A percentile compares a stretch with the other conserved stretches of the same genome.
Evolutionary conservation across 1,140 invertebrate genomes (phyloP).

Genomic region (Wasmannia auropunctata): DNA sequence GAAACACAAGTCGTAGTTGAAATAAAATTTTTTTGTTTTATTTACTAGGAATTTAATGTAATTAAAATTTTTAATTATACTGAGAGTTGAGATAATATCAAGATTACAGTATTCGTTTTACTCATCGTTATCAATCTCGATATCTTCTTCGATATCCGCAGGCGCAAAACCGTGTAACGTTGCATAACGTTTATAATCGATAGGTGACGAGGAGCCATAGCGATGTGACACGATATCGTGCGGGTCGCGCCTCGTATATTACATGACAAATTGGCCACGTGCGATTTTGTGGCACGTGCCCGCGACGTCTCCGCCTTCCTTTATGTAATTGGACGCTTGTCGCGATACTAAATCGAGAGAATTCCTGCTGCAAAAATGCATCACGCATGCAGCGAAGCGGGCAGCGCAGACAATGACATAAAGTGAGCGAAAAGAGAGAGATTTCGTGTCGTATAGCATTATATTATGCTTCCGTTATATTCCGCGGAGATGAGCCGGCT

Average conservation of each 20-base stretch:
- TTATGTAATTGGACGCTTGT: slow-evolving; percentile 28
- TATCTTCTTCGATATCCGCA: not conserved
- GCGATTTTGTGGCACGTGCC: slow-evolving; percentile 31
- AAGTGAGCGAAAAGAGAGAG: not conserved
- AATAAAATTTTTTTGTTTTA: not conserved
- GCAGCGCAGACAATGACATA: not conserved
- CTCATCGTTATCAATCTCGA: not conserved
- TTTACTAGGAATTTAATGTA: not conserved
- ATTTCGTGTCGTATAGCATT: not conserved
- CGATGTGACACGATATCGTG: slow-evolving; percentile 9
- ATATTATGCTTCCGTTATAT: not conserved
- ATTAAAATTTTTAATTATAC: not conserved
- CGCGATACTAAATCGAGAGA: slow-evolving; percentile 30
- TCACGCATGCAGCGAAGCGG: not conserved
- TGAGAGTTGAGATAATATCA: not conserved
- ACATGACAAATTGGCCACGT: slow-evolving; percentile 41
- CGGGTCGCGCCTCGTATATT: not conserved
- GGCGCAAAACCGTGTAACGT: not conserved
- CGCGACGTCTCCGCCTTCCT: slow-evolving; percentile 10
- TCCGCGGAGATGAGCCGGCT: not conserved
- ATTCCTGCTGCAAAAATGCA: not conserved
- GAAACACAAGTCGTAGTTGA: not conserved
- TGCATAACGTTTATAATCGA: slow-evolving; percentile 36
- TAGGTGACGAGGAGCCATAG: slow-evolving; percentile 16
- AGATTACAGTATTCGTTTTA: not conserved